Percentiles rank a stretch among this genome's conserved stretches.
Evolutionary conservation across 2,888 invertebrate genomes (phyloP).

Genomic region (Oligia fasciuncula): DNA sequence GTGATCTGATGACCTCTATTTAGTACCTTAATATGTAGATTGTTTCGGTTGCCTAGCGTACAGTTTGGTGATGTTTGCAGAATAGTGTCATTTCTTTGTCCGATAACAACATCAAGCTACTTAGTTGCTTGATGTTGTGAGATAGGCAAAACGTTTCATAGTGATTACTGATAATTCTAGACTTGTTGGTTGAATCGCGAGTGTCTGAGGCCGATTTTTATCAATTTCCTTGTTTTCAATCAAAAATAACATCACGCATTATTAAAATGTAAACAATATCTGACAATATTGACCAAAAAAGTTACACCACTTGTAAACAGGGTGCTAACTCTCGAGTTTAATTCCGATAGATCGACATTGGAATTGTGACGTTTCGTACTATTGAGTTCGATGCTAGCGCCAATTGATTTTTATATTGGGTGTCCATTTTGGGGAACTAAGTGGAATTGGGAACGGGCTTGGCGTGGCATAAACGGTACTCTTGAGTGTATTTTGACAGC

Average conservation of each 20-base stretch:
- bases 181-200: background rate
- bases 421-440: too few species aligned
- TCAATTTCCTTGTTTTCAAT: background rate
- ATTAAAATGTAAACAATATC: background rate
- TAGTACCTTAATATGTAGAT: background rate
- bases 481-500: too few species aligned
- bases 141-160: background rate
- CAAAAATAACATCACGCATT: background rate
- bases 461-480: too few species aligned
- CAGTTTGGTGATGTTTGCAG: background rate
- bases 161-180: background rate
- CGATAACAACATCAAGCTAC: background rate
- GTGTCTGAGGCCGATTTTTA: too few species aligned
- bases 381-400: too few species aligned
- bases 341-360: too few species aligned
- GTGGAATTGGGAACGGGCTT: too few species aligned
- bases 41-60: background rate
- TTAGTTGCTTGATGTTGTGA: background rate
- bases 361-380: too few species aligned
- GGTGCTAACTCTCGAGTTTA: too few species aligned
- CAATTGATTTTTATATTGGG: too few species aligned
- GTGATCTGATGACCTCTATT: background rate
- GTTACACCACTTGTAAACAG: background rate
- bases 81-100: background rate
- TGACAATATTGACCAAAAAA: background rate